A percentile compares a stretch with the other conserved stretches of the same genome.
Conservation (phyloP, 2,888 invertebrate genomes). For the Phymatocera aterrima region DNA sequence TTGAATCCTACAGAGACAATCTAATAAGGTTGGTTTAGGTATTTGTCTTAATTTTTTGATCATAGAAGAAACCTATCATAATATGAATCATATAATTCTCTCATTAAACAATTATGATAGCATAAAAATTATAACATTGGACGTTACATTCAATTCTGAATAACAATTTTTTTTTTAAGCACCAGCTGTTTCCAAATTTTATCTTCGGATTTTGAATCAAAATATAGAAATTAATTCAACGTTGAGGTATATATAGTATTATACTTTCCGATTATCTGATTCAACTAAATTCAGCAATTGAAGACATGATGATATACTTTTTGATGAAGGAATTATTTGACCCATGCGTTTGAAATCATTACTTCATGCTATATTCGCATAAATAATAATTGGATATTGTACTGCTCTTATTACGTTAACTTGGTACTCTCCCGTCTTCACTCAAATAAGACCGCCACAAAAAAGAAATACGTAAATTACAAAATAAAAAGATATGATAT, state of each 20-base stretch:
- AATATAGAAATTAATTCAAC: background rate
- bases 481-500: no score
- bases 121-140: constrained; percentile 39
- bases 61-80: constrained; percentile 34
- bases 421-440: constrained; percentile 17
- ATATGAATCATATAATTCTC: constrained; percentile 35
- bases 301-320: constrained; percentile 42
- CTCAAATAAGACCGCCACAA: background rate
- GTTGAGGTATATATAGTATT: no score
- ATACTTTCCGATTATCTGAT: constrained; percentile 23
- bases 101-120: no score
- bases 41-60: background rate
- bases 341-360: constrained; percentile 23
- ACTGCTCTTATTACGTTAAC: background rate
- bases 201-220: constrained; percentile 11
- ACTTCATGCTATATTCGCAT: constrained; percentile 9
- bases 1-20: constrained; percentile 33
- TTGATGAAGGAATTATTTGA: constrained; percentile 9
- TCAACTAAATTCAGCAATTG: constrained; percentile 24
- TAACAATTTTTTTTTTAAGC: constrained; percentile 21
- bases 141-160: constrained; percentile 37
- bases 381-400: constrained; percentile 12
- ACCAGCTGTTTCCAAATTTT: constrained; percentile 1
- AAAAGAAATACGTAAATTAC: no score
- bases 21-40: constrained; percentile 16